Conservation (phyloP, 2,797 vertebrate genomes). For the Peromyscus nudipes region DNA sequence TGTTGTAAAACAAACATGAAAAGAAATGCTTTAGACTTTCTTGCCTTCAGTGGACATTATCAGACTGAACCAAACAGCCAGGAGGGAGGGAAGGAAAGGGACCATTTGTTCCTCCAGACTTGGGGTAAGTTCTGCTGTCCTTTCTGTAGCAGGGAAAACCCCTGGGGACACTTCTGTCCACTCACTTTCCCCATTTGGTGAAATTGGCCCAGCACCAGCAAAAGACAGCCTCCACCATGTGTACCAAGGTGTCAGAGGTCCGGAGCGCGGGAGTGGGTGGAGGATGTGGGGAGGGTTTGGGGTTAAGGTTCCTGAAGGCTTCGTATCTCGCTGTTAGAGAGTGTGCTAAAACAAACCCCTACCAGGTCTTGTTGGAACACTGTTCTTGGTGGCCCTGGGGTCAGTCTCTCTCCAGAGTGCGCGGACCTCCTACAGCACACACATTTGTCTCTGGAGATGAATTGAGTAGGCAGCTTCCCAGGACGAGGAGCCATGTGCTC, state of each 20-base stretch:
- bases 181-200: not conserved
- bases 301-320: not conserved
- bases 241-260: not conserved
- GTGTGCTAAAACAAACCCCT: not conserved
- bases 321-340: not conserved
- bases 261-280: not conserved
- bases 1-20: not conserved
- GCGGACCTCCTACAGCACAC: fast-evolving
- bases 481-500: not conserved
- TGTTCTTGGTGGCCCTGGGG: fast-evolving
- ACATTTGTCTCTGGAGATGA: not conserved
- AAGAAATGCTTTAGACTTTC: not conserved
- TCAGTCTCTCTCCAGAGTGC: not conserved
- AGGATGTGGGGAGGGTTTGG: not conserved
- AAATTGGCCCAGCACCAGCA: not conserved
- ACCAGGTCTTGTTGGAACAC: not conserved
- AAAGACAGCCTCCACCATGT: not conserved
- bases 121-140: not conserved
- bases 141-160: slow-evolving; percentile 23
- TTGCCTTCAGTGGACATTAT: not conserved
- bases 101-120: not conserved
- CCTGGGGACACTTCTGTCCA: not conserved
- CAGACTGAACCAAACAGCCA: not conserved
- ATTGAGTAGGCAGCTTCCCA: not conserved
- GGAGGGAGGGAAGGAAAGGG: not conserved